These are phyloP conservation scores for Axis porcinus DNA, from an alignment of 2,113 vertebrate species.

Conservation along the genomic window DNA sequence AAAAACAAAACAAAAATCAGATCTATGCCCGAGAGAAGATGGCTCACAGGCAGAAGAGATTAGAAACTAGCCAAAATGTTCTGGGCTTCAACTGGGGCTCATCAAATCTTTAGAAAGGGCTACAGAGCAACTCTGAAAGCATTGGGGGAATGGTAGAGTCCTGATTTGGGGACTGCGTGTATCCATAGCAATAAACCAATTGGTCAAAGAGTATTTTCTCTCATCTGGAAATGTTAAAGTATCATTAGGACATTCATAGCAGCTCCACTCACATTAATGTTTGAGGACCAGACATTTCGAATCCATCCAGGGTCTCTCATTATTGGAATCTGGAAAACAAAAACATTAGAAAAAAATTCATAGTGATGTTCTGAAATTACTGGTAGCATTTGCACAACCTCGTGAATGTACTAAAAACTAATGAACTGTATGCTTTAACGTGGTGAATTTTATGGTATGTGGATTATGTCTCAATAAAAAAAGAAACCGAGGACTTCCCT, in stretches of 20 bases:
- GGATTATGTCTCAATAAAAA: background rate
- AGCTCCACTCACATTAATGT: constrained; percentile 77
- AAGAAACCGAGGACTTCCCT: background rate
- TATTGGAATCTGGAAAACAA: constrained; percentile 80
- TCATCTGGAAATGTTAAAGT: background rate
- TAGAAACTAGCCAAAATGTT: background rate
- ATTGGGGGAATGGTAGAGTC: accelerated
- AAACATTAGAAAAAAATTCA: background rate
- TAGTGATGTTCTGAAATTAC: background rate
- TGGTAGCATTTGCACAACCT: accelerated
- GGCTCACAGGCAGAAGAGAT: background rate
- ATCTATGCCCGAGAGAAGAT: too few relatives aligned
- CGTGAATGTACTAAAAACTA: background rate
- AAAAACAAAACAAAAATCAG: background rate
- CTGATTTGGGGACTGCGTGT: accelerated
- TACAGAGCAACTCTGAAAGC: background rate
- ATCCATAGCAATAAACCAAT: accelerated
- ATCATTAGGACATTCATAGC: accelerated
- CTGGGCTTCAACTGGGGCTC: too few relatives aligned
- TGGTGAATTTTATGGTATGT: background rate
- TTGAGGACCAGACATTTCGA: constrained; percentile 81
- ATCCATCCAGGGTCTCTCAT: constrained; percentile 85
- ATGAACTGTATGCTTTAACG: accelerated
- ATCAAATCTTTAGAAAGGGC: background rate
- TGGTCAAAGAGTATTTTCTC: background rate